These are phyloP conservation scores for Tachina fera DNA, from an alignment of 2,888 invertebrate species.

Conservation along the genomic window DNA sequence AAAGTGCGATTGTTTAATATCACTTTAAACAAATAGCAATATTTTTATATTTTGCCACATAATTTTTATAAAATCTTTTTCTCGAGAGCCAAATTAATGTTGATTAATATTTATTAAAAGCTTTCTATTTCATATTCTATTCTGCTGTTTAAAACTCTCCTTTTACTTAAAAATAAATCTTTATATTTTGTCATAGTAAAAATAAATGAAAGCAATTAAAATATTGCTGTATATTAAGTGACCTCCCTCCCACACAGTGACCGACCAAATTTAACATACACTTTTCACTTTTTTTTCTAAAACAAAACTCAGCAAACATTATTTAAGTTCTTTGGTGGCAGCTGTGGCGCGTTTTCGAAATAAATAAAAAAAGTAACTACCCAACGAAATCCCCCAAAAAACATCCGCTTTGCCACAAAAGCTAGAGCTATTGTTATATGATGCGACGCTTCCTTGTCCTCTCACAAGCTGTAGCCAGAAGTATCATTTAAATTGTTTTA, in stretches of 20 bases:
- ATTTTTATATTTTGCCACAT: too few relatives aligned
- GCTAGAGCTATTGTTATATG: not conserved
- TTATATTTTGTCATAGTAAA: constrained; percentile 13
- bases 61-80: too few relatives aligned
- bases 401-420: not conserved
- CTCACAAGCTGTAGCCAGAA: not conserved
- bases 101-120: too few relatives aligned
- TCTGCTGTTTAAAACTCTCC: not conserved
- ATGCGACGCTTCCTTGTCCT: not conserved
- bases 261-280: not conserved
- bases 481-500: not conserved
- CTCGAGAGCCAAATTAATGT: too few relatives aligned
- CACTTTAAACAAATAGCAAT: too few relatives aligned
- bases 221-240: not conserved
- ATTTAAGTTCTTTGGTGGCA: constrained; percentile 14
- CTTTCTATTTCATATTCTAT: too few relatives aligned
- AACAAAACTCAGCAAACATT: constrained; percentile 25
- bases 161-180: constrained; percentile 4
- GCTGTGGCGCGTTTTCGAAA: not conserved
- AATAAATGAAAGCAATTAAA: constrained; percentile 20
- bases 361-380: not conserved
- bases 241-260: not conserved
- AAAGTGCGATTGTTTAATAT: too few relatives aligned
- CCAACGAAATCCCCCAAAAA: not conserved
- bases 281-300: constrained; percentile 33